Conservation (phyloP, 2,888 invertebrate genomes). For the Norana najaformis region DNA sequence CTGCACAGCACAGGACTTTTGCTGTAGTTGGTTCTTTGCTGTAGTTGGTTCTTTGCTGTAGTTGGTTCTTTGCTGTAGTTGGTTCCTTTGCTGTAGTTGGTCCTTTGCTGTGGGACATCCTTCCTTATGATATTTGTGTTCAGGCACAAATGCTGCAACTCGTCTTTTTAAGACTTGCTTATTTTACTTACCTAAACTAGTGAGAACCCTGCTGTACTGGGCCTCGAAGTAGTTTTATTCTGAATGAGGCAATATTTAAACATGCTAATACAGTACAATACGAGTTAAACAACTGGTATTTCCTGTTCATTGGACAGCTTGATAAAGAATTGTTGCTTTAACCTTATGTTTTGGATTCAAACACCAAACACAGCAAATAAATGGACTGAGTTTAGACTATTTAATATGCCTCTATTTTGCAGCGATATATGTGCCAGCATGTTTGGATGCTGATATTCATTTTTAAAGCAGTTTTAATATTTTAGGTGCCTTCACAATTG, state of each 20-base stretch:
- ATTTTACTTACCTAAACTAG: too few species aligned
- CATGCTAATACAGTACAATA: background rate
- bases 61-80: too few species aligned
- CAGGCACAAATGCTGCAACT: too few species aligned
- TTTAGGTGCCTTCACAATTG: slow-evolving; percentile 51
- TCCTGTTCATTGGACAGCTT: background rate
- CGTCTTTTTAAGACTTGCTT: too few species aligned
- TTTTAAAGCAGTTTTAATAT: background rate
- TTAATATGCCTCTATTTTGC: background rate
- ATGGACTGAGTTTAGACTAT: background rate
- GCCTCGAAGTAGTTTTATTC: background rate
- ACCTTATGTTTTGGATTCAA: background rate
- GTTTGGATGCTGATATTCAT: background rate
- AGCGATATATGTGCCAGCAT: background rate
- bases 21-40: too few species aligned
- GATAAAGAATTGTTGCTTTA: background rate
- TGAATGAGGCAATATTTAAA: background rate
- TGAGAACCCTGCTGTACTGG: background rate
- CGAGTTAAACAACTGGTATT: background rate
- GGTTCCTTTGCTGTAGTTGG: too few species aligned
- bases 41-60: too few species aligned
- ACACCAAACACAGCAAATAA: background rate
- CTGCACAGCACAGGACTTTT: too few species aligned
- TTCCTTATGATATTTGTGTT: too few species aligned
- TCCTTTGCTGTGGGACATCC: too few species aligned